Evolutionary conservation across 2,888 invertebrate species (phyloP), one percentile per base, ranked within the genome.

Genomic region (Mythimna albipuncta): DNA sequence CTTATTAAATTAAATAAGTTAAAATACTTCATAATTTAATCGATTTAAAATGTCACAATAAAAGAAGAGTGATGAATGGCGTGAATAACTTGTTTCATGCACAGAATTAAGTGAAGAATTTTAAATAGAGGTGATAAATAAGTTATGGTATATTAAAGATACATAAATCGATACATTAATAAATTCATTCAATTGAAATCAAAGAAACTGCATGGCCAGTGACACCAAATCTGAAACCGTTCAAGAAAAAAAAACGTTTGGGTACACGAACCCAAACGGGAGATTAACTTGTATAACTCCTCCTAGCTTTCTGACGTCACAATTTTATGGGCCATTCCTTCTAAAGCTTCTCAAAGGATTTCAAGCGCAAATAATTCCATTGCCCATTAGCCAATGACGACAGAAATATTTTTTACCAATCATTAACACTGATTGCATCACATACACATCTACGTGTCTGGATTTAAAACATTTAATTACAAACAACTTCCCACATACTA

Each of bases 401-500:
- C 68, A 64, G 63, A 70, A 64, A 72, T 70, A 52, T 65, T 74
- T 79, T 81, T 79, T 74, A 72, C 72, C 52, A 77, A 83, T 81
- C 74, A 69, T 85, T 72, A 75, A 75, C 19, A 10, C 69, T 83
- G 75, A 82, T 86, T 79, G 55, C 84, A 84, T 74, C 66, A 79
- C 72, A 75, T 70, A 69, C 65, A 73, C 59, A 73, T 69, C 47
- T 71, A 84, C 72, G 67, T 73, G 79, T 70, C 38, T 70, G 81
- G 81, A 83, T 71, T 83, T 57, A 65, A 81, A 83, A 86, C 74
- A 44, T 72, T 78, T 84, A 83, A 86, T 84, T 85, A 72, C 76
- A 81, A 73, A 72, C 79, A 85, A 82, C 85, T 85, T 86, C 86
- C 86, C 85, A 86, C 85, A 85, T 85, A 79, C 83, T 86, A 85